Evolutionary conservation across 2,797 vertebrate species (phyloP), one percentile per base, ranked within the genome.

Genomic region (Pseudochromis fuscus): DNA sequence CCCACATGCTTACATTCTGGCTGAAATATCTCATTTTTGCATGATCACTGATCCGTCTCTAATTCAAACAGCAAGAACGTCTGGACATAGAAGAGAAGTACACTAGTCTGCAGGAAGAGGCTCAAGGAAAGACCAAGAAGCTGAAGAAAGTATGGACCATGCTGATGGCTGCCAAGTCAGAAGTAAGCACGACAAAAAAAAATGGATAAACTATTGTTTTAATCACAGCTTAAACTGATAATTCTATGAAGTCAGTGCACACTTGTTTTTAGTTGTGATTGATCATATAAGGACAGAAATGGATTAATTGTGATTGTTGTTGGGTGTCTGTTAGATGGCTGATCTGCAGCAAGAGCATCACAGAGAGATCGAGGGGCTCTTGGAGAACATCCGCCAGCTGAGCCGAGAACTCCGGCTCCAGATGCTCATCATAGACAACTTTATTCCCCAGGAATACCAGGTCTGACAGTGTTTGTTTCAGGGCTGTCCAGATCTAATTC

Each of bases 61-160:
- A 62, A 64, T 79, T 19, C 56, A 72, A 77, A 72, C 89, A 99
- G 98, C 98, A 99, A 98, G 98, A 99, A 57, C 98, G 97, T 38
- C 90, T 99, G 89, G 98, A 99, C 90, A 99, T 99, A 1, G 98
- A 99, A 89, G 98, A 99, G 92, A 99, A 99, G 81, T 99, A 99
- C 87, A 98, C 96, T 55, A 99, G 95, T 82, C 94, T 99, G 59
- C 98, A 99, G 88, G 98, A 99, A 67, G 98, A 99, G 81, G 98
- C 98, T 4, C 97, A 99, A 84, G 98, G 98, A 42, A 99, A 99
- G 88, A 99, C 98, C 59, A 99, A 99, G 88, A 99, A 99, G 67
- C 88, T 99, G 87, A 99, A 99, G 93, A 99, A 99, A 93, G 98
- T 99, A 9, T 99, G 98, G 98, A 99, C 97, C 61, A 99, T 99